A percentile compares a stretch with the other conserved stretches of the same genome.
phyloP scores from a whole-genome alignment of 2,797 vertebrate species.

The Botia almorhae region DNA sequence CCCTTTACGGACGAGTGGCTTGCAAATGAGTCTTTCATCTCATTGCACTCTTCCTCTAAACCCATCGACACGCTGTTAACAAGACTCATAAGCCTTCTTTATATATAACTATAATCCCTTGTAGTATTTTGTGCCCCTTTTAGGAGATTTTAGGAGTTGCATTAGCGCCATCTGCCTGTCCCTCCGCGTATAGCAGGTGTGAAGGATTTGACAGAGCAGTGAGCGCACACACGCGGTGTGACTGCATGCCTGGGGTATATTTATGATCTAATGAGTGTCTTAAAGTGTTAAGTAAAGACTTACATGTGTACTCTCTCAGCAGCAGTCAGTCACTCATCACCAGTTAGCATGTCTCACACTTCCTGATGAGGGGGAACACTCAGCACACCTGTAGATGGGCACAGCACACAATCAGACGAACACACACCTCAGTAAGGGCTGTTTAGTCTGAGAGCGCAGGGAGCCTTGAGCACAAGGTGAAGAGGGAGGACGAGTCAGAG shows the following conservation, averaged over 20 bases:
- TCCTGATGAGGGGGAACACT: background rate
- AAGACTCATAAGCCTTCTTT: background rate
- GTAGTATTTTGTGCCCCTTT: background rate
- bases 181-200: conserved; percentile 32
- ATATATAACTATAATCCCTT: background rate
- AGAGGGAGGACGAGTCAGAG: too few species aligned
- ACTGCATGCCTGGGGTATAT: too few species aligned
- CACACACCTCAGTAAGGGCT: conserved; percentile 25
- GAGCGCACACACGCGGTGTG: background rate
- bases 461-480: conserved; percentile 48
- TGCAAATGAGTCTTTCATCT: background rate
- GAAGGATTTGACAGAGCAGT: too few species aligned
- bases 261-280: background rate
- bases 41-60: background rate
- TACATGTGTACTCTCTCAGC: background rate
- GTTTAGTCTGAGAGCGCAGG: conserved; percentile 52
- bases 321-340: background rate
- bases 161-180: conserved; percentile 72
- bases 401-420: conserved; percentile 2
- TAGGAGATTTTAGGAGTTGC: conserved; percentile 31
- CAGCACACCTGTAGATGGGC: background rate
- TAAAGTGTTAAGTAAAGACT: background rate
- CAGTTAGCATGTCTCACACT: background rate
- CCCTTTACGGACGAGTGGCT: background rate
- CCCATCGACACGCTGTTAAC: background rate